Conservation (phyloP, 2,113 vertebrate genomes). For the Trachemys scripta region DNA sequence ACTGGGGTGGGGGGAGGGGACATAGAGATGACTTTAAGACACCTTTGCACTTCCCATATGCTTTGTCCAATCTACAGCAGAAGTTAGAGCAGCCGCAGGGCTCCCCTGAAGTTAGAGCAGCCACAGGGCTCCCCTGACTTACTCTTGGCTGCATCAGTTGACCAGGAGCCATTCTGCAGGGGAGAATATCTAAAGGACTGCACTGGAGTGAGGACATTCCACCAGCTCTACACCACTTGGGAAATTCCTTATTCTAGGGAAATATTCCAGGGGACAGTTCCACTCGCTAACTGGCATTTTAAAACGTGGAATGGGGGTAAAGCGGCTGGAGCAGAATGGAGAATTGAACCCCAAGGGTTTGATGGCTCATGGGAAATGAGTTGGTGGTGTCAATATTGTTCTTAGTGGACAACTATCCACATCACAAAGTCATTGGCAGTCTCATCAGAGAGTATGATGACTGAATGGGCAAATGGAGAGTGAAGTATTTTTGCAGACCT, state of each 20-base stretch:
- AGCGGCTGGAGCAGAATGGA: neutral
- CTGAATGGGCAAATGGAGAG: neutral
- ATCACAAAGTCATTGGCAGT: accelerated
- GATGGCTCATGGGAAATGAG: neutral
- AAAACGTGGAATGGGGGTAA: neutral
- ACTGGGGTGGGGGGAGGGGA: neutral
- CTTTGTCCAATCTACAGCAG: conserved; percentile 29
- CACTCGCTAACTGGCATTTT: neutral
- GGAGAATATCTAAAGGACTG: conserved; percentile 53
- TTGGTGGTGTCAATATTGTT: neutral
- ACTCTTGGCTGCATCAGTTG: conserved; percentile 41
- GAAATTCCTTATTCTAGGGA: neutral
- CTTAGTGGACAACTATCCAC: neutral
- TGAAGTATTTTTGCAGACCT: accelerated
- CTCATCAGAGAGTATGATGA: neutral
- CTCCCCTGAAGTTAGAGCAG: conserved; percentile 50
- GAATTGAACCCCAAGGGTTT: neutral
- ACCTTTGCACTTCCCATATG: conserved; percentile 68
- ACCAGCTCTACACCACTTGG: neutral
- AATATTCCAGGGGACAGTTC: neutral
- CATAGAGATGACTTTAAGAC: conserved; percentile 49
- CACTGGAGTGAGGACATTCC: neutral
- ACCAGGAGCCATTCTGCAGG: neutral
- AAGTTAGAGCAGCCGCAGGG: conserved; percentile 6
- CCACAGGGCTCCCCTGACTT: conserved; percentile 36